Conservation (phyloP, 1,140 invertebrate species). For the Temnothorax curvispinosus region DNA sequence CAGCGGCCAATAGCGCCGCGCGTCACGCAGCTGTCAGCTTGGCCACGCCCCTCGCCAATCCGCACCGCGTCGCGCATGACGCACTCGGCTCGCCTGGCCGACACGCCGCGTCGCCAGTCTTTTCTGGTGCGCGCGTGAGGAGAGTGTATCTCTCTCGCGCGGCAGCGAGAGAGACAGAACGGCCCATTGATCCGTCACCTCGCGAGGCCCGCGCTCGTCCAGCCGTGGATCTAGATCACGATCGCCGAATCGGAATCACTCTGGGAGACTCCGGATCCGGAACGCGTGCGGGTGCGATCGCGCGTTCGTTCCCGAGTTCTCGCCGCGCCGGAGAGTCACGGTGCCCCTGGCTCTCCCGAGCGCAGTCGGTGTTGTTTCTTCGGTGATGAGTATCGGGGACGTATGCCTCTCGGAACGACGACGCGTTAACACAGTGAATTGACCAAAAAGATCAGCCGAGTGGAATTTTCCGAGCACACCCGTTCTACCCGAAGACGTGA, state of each 20-base stretch:
- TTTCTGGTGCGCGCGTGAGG: constrained; percentile 79
- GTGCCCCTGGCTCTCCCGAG: background rate
- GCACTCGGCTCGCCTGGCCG: constrained; percentile 59
- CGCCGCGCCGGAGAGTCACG: background rate
- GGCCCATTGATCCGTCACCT: constrained; percentile 35
- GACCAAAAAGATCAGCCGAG: background rate
- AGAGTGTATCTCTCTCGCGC: constrained; percentile 73
- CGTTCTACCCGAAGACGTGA: constrained; percentile 10
- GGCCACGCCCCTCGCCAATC: constrained; percentile 73
- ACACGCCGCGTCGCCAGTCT: constrained; percentile 74
- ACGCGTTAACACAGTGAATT: background rate
- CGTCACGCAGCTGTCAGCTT: constrained; percentile 48
- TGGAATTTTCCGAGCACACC: background rate
- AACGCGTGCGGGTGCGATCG: too few species aligned
- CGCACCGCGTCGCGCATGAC: constrained; percentile 73
- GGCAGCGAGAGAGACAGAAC: constrained; percentile 64
- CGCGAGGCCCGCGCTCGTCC: background rate
- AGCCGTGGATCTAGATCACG: constrained; percentile 13
- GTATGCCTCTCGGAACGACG: background rate
- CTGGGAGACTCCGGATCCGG: background rate
- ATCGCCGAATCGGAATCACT: constrained; percentile 19
- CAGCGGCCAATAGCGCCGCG: constrained; percentile 70
- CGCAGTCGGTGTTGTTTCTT: background rate
- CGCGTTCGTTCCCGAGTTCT: background rate
- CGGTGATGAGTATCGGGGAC: background rate